Conservation (phyloP, 1,140 invertebrate species). For the Anthonomus grandis region DNA sequence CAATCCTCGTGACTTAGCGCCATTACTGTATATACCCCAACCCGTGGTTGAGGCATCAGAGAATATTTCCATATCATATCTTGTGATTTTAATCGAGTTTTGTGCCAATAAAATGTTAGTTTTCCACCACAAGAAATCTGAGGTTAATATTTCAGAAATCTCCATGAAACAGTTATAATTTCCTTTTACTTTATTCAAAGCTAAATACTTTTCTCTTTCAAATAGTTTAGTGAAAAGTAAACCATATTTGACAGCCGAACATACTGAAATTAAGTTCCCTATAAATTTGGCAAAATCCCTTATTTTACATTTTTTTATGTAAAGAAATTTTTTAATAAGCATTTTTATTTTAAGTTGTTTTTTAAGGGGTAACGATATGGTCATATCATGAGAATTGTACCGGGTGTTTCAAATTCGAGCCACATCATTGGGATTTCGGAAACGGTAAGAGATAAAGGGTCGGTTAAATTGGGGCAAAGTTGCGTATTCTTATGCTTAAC, state of each 20-base stretch:
- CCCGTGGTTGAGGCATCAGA: slow-evolving; percentile 36
- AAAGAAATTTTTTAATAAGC: neutral
- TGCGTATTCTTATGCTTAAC: too few relatives aligned
- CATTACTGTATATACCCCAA: slow-evolving; percentile 34
- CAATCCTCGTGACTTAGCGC: slow-evolving; percentile 23
- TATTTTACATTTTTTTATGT: neutral
- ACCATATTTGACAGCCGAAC: slow-evolving; percentile 4
- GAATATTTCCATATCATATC: slow-evolving; percentile 31
- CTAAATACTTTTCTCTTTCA: slow-evolving; percentile 4
- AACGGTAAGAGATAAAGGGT: too few relatives aligned
- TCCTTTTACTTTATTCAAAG: neutral
- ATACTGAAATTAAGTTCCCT: neutral
- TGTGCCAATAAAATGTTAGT: slow-evolving; percentile 20
- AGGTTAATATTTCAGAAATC: neutral
- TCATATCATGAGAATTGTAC: neutral
- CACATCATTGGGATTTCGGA: too few relatives aligned
- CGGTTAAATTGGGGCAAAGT: too few relatives aligned
- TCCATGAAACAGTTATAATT: slow-evolving; percentile 1
- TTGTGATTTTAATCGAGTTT: slow-evolving; percentile 22
- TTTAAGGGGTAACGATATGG: neutral
- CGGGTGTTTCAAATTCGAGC: too few relatives aligned
- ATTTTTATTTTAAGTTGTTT: neutral
- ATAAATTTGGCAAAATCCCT: slow-evolving; percentile 7
- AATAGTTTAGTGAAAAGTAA: slow-evolving; percentile 4
- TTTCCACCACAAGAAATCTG: slow-evolving; percentile 37